Evolutionary conservation across 1,140 invertebrate species (phyloP), one percentile per base, ranked within the genome.

Genomic region (Apis cerana): DNA sequence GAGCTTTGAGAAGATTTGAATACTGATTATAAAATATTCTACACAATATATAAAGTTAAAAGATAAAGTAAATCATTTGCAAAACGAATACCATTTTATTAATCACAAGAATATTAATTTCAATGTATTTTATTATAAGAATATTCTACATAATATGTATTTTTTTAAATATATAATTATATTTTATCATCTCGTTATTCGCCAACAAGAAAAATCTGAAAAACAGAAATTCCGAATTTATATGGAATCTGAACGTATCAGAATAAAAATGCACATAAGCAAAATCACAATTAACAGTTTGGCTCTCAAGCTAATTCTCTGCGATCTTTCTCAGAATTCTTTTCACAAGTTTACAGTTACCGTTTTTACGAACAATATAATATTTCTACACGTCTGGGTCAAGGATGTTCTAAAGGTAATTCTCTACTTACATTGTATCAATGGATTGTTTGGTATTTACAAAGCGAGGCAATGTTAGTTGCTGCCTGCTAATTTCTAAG

Each of bases 271-370:
- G 10, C 7, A 5, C n/a, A 27, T 19, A 19, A 48, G 17, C n/a
- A 48, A n/a, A 48, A 23, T 52, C 21, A 1, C 19, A 64, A 64
- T 75, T 75, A 75, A 33, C 27, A 52, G 23, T 4, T 15, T 33
- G 48, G 19, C 48, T 75, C 74, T 52, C 74, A 75, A 75, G 74
- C 74, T 52, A 10, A 64, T 75, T 65, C 19, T 64, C 61, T 27
- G 27, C 48, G 74, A 75, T 52, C 74, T 52, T 65, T 75, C 74
- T 19, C 74, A 75, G 61, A 64, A 75, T 64, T 52, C 74, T 75
- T 27, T 23, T 12, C 15, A 5, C 23, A 48, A 19, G 43, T 62
- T 64, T 64, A 75, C 59, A 75, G 74, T 75, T 75, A 75, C 23
- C 61, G 61, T 75, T 54, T 75, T 75, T 59, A 52, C 19, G 23